Evolutionary conservation across 2,113 vertebrate genomes (phyloP).

Genomic region (Aix galericulata): DNA sequence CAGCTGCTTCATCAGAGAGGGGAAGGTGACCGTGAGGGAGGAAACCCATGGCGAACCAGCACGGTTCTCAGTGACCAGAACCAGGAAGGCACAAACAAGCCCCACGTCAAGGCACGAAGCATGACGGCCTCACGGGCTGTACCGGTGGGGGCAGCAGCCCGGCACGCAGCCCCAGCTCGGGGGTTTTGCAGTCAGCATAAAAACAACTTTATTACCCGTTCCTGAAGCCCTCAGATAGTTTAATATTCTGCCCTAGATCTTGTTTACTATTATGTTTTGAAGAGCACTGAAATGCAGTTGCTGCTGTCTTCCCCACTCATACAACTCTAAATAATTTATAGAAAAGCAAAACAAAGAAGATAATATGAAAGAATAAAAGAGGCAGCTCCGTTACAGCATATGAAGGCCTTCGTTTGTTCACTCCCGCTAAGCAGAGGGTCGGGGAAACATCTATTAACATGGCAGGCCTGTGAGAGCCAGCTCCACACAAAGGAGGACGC

Average conservation of each 20-base stretch:
- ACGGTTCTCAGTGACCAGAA: not conserved
- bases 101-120: not conserved
- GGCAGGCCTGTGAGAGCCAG: not conserved
- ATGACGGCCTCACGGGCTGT: not conserved
- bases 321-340: slow-evolving; percentile 70
- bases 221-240: slow-evolving; percentile 6
- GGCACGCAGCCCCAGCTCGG: not conserved
- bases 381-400: not conserved
- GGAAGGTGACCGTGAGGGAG: not conserved
- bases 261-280: slow-evolving; percentile 56
- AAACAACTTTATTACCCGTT: not conserved
- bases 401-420: slow-evolving; percentile 15
- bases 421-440: not conserved
- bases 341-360: slow-evolving; percentile 56
- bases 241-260: slow-evolving; percentile 71
- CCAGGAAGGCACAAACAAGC: not conserved
- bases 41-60: accelerated
- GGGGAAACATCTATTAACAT: not conserved
- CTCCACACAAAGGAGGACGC: not conserved
- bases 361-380: slow-evolving; percentile 24
- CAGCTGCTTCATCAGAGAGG: not conserved
- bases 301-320: slow-evolving; percentile 50
- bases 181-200: not conserved
- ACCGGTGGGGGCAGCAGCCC: not conserved
- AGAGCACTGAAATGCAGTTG: slow-evolving; percentile 63